Evolutionary conservation across 1,140 invertebrate genomes (phyloP), one percentile per base, ranked within the genome.

Genomic region (Pseudachorutes palmiensis): DNA sequence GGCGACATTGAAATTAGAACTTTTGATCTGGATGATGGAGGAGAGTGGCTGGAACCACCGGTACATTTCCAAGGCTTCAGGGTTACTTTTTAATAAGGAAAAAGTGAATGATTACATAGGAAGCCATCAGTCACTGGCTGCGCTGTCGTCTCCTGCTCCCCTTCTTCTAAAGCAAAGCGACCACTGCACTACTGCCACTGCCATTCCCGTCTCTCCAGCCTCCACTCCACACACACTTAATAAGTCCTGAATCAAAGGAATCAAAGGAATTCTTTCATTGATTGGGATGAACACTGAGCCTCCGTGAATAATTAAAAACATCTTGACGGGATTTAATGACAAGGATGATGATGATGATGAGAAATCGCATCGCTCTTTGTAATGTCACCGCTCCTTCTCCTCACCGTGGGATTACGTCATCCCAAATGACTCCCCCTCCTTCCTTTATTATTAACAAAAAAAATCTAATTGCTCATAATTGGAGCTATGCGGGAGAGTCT

Each of bases 401-500:
- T 31, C 45, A 14, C 45, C 12, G 9, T 28, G 2, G n/a, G 14
- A 57, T 61, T 62, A 65, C 60, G 58, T 68, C 66, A 49, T 49
- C 63, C 61, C 49, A n/a, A n/a, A n/a, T n/a, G n/a, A n/a, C 58
- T 33, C 57, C 65, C 29, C 32, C 45, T 63, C 65, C 41, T 51
- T 33, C 48, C 62, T 67, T 68, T 67, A 64, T 70, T 70, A 70
- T 9, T 24, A 22, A 62, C 51, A 66, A 49, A 69, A 74, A 70
- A 71, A 71, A 70, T 68, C 68, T 71, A 74, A 74, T 74, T 74
- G 72, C 68, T 74, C 72, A 74, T 74, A 74, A 74, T 74, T 74
- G 72, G 70, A 74, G 71, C 65, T 71, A 62, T 67, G 65, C 58
- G 31, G 30, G 68, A 5, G 51, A 55, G 51, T 55, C 9, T 14